Base-by-base conservation (phyloP, 1,140 invertebrate species). In the Yoshiicerus persimilis region DNA sequence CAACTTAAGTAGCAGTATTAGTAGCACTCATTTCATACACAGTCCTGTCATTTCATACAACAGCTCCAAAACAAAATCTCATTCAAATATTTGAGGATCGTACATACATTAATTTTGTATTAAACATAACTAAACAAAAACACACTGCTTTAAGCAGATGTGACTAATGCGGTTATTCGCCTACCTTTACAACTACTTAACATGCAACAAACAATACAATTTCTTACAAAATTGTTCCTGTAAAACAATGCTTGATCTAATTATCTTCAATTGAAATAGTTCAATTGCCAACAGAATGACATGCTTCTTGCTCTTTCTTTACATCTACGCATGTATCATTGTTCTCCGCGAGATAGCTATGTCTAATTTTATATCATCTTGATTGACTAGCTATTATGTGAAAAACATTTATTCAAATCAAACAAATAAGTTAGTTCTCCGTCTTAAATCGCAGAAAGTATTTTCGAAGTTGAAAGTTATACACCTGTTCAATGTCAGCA, bases 201-300 rank as follows among this genome's bases (percentile, higher is more conserved):
- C 66, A 80, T 80, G 34, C 75, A n/a, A n/a, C n/a, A 80, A 32
- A 32, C 20, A 80, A 38, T 2, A 38, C 23, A 27, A 30, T 30
- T 66, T 13, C 11, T 70, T 70, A 70, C 27, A 30, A 70, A 30
- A 27, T 25, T 30, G 23, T 16, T 80, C 32, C n/a, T 16, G 25
- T 6, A 80, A 80, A 80, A 80, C 75, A 80, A 80, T 36, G 75
- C 75, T 80, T 36, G 75, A 80, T 80, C 75, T 80, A 80, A 80
- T 80, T 80, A 80, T 38, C 30, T 32, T 36, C 34, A 36, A 36
- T 34, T 80, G 75, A 70, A 70, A 30, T 30, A 70, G 66, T 70
- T 30, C 66, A 70, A 70, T 30, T 30, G 66, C 66, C 30, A 30
- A 70, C 25, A 30, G 25, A 70, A 30, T 13, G 30, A 70, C 34